Conservation (phyloP, 2,113 vertebrate genomes). For the Hippocampus abdominalis region DNA sequence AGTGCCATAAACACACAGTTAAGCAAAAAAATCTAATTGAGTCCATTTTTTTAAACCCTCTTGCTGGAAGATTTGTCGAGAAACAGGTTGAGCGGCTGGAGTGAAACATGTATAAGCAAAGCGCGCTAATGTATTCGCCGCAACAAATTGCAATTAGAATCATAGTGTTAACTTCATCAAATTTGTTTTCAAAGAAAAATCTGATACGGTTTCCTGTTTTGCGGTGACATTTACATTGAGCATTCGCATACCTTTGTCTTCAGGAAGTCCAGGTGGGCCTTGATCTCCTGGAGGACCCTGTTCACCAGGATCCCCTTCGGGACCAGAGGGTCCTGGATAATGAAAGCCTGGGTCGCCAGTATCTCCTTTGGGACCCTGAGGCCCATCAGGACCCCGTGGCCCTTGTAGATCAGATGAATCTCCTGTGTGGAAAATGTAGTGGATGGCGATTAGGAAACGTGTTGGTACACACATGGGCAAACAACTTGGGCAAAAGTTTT, state of each 20-base stretch:
- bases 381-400: conserved; percentile 73
- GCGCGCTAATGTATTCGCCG: too few relatives aligned
- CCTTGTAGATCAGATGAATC: conserved; percentile 43
- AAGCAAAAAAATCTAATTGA: not conserved
- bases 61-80: not conserved
- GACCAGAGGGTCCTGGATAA: conserved; percentile 71
- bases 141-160: too few relatives aligned
- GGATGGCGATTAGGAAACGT: not conserved
- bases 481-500: not conserved
- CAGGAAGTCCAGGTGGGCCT: conserved; percentile 73
- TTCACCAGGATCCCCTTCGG: conserved; percentile 73
- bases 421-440: conserved; percentile 21
- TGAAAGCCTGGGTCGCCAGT: conserved; percentile 75
- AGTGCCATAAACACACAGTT: not conserved
- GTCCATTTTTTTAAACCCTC: not conserved
- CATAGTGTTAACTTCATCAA: too few relatives aligned
- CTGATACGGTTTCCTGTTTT: not conserved
- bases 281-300: conserved; percentile 76
- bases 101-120: not conserved
- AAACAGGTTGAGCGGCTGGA: not conserved
- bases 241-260: conserved; percentile 44
- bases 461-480: not conserved
- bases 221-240: not conserved
- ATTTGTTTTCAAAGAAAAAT: too few relatives aligned
- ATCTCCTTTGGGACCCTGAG: conserved; percentile 81